A percentile compares a stretch with the other conserved stretches of the same genome.
Evolutionary conservation across 2,888 invertebrate genomes (phyloP).

Genomic region (Agrenia bidenticulata): DNA sequence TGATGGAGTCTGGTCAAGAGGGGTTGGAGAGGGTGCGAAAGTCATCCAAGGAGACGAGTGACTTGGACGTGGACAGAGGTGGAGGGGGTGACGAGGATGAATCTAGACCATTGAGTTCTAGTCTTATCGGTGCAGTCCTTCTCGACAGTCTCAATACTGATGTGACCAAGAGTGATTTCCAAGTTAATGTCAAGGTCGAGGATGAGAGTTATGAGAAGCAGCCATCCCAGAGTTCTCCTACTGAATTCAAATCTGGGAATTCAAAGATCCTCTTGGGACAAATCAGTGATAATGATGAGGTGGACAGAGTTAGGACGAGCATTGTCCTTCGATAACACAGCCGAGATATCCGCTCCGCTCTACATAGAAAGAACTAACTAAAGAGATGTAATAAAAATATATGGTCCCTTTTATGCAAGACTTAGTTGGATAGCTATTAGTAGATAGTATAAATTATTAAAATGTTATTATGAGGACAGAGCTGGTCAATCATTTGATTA

Average conservation of each 20-base stretch:
- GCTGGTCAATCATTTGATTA: too few species aligned
- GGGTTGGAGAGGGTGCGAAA: neutral
- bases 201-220: neutral
- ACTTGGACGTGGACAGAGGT: neutral
- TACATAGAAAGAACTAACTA: too few species aligned
- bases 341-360: neutral
- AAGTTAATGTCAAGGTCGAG: neutral
- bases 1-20: slow-evolving; percentile 4
- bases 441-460: too few species aligned
- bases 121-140: slow-evolving; percentile 10
- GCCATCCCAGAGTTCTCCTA: neutral
- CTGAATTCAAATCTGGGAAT: slow-evolving; percentile 2
- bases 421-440: too few species aligned
- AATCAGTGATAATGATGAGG: slow-evolving; percentile 15
- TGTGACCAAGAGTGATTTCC: neutral
- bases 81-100: neutral
- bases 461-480: too few species aligned
- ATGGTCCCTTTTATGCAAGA: too few species aligned
- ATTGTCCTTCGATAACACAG: slow-evolving; percentile 14
- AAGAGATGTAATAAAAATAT: too few species aligned
- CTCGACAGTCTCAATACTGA: neutral
- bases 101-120: slow-evolving; percentile 8
- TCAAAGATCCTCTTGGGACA: slow-evolving; percentile 1
- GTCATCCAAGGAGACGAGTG: neutral
- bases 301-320: slow-evolving; percentile 16